phyloP scores from a whole-genome alignment of 2,888 invertebrate species.

The Copidosoma aretas region DNA sequence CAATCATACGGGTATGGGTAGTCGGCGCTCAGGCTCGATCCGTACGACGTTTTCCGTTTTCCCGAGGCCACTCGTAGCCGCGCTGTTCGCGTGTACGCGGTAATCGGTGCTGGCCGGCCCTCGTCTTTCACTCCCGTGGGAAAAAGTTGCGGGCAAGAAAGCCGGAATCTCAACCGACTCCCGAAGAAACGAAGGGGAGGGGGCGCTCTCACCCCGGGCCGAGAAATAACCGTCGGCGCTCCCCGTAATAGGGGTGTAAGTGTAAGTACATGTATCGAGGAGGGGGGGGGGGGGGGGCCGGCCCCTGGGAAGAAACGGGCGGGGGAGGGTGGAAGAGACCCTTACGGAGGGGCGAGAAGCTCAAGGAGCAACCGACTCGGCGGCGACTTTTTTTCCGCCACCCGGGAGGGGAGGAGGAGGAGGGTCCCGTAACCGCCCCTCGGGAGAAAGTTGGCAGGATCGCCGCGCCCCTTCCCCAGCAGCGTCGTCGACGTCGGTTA shows the following conservation, averaged over 20 bases:
- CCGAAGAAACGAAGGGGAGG: no score
- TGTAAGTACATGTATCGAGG: no score
- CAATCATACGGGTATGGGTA: no score
- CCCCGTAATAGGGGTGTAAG: no score
- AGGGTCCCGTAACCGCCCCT: conserved; percentile 40
- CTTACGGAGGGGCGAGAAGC: conserved; percentile 44
- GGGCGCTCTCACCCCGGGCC: no score
- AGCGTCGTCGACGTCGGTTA: no score
- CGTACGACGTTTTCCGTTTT: no score
- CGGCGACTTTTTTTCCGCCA: conserved; percentile 32
- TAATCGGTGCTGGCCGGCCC: conserved; percentile 1
- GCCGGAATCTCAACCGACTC: conserved; percentile 15
- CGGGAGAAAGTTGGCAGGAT: conserved; percentile 37
- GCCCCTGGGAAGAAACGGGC: no score
- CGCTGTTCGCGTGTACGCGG: background rate
- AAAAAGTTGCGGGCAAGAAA: conserved; percentile 52
- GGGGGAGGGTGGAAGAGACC: background rate
- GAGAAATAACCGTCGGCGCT: no score
- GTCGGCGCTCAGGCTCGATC: no score
- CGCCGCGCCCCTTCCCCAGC: conserved; percentile 21
- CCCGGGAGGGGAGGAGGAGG: conserved; percentile 5
- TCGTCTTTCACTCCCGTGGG: conserved; percentile 45
- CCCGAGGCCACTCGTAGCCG: no score
- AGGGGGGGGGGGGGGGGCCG: no score
- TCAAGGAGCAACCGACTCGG: conserved; percentile 41